Percentiles rank a stretch among this genome's conserved stretches.
Evolutionary conservation across 2,113 vertebrate species (phyloP).

Genomic region (Lutjanus erythropterus): DNA sequence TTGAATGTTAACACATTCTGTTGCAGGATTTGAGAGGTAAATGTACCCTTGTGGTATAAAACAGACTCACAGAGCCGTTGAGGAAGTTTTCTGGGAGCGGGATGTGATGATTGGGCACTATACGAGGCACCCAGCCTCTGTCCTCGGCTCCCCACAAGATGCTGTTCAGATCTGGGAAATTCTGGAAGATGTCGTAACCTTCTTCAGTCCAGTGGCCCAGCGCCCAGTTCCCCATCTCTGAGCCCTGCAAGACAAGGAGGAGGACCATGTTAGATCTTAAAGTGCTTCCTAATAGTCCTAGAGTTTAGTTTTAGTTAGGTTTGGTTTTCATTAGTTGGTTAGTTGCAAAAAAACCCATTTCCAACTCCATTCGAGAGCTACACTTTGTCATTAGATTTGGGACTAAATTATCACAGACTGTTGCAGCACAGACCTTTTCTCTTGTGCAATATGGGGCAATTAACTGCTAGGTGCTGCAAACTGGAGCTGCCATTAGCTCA

Average conservation of each 20-base stretch:
- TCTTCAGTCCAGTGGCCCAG: constrained; percentile 96
- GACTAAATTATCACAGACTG: too few species aligned
- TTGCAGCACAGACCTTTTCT: too few species aligned
- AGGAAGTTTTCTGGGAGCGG: constrained; percentile 90
- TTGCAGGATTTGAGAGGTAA: too few species aligned
- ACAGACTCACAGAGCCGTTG: constrained; percentile 83
- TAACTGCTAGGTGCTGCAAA: too few species aligned
- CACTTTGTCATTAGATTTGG: too few species aligned
- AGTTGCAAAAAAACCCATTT: too few species aligned
- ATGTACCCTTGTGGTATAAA: accelerated
- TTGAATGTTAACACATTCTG: not conserved
- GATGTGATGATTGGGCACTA: constrained; percentile 92
- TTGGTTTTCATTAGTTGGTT: too few species aligned
- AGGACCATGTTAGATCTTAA: not conserved
- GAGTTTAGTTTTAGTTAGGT: too few species aligned
- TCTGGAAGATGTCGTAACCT: constrained; percentile 96
- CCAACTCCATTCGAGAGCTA: too few species aligned
- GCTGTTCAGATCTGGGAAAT: constrained; percentile 95
- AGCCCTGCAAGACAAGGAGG: constrained; percentile 85
- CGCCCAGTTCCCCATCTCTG: constrained; percentile 96
- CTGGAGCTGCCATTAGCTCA: too few species aligned
- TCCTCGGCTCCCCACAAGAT: constrained; percentile 94
- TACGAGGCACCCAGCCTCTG: constrained; percentile 89
- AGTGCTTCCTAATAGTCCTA: too few species aligned
- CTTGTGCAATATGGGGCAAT: too few species aligned